Conservation (phyloP, 2,888 invertebrate genomes). For the Zaprionus bogoriensis region DNA sequence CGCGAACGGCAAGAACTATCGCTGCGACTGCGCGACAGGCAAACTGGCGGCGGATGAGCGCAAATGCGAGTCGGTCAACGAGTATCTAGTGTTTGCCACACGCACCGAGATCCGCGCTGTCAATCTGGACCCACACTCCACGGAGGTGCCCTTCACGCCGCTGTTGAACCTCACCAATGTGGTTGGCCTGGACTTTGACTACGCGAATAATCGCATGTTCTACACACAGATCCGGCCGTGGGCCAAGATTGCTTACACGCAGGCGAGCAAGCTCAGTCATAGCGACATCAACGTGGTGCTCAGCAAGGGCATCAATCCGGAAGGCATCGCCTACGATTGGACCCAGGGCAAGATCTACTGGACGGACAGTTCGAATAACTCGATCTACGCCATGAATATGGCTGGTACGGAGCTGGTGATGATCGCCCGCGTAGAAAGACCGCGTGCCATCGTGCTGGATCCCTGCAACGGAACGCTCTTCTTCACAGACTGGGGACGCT, state of each 20-base stretch:
- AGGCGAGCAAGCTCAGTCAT: conserved; percentile 87
- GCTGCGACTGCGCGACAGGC: conserved; percentile 97
- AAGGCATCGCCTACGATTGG: conserved; percentile 98
- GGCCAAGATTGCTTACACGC: conserved; percentile 93
- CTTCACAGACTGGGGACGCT: conserved; percentile 98
- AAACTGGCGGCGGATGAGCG: conserved; percentile 87
- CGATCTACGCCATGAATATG: conserved; percentile 96
- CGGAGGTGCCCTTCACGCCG: conserved; percentile 92
- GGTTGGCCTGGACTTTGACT: conserved; percentile 98
- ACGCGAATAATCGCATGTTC: conserved; percentile 91
- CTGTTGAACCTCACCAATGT: conserved; percentile 94
- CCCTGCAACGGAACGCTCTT: conserved; percentile 98
- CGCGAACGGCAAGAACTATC: conserved; percentile 84
- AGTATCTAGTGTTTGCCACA: conserved; percentile 96
- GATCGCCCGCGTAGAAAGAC: conserved; percentile 96
- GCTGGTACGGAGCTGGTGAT: conserved; percentile 94
- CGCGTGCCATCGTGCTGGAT: conserved; percentile 96
- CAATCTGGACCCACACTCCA: conserved; percentile 92
- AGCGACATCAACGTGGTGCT: conserved; percentile 87
- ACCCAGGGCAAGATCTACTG: conserved; percentile 98
- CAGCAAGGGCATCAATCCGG: conserved; percentile 93
- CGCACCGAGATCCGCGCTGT: conserved; percentile 96
- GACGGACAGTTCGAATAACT: conserved; percentile 97
- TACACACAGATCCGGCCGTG: conserved; percentile 97
- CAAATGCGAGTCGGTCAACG: conserved; percentile 92